Percentiles rank a stretch among this genome's conserved stretches.
Evolutionary conservation across 2,888 invertebrate species (phyloP).

Genomic region (Eledone cirrhosa): DNA sequence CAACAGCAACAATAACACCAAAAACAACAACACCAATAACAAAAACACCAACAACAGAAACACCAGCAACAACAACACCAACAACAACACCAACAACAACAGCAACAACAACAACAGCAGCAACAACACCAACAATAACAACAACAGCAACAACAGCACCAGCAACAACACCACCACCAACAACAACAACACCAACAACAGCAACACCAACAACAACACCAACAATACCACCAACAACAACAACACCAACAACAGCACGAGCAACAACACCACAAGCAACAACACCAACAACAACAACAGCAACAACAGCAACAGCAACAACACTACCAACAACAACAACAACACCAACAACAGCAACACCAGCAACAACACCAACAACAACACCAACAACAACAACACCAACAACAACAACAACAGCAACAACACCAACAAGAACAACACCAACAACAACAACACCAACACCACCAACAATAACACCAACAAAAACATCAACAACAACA

Average conservation of each 20-base stretch:
- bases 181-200: conserved; percentile 2
- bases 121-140: conserved; percentile 13
- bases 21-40: conserved; percentile 9
- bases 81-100: neutral
- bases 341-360: conserved; percentile 12
- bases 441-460: no score
- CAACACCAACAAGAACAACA: no score
- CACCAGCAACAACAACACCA: neutral
- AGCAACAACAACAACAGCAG: neutral
- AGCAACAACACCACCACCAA: neutral
- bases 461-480: no score
- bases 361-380: neutral
- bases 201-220: neutral
- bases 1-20: neutral
- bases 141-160: neutral
- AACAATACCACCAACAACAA: neutral
- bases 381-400: neutral
- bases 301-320: neutral
- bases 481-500: no score
- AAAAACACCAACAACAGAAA: no score
- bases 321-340: neutral
- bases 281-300: neutral
- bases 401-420: no score
- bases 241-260: neutral
- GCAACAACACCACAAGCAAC: no score